Base-by-base conservation (phyloP, 2,113 vertebrate species). In the Ailurus styani region DNA sequence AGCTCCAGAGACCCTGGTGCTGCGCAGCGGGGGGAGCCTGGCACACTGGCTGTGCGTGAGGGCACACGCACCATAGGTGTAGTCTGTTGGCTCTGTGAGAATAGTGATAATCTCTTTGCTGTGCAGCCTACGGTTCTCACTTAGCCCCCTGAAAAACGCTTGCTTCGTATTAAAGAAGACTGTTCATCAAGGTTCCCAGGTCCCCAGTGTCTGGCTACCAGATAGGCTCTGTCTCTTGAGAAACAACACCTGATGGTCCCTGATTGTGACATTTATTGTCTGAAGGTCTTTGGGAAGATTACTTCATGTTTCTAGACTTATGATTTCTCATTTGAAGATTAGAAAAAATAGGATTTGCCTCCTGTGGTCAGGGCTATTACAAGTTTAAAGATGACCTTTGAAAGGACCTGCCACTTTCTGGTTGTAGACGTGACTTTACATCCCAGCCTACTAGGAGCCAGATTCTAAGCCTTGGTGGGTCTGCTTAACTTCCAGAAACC, bases 271-370 rank as follows among this genome's bases (percentile, higher is more conserved):
- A 8, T 72, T 94, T 84, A 45, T 81, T 47, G 37, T 23, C 21
- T 15, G 15, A 88, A 64, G 54, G 7, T 79, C 87, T 47, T 87
- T 62, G 70, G 52, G 83, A 23, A 95, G 68, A 78, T 84, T 45
- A 31, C 17, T 87, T 81, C 5, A 3, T 64, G 29, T 84, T 31
- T 64, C 45, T 34, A 40, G 68, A 78, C 52, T 37, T 85, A 64
- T 85, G 47, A 45, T 50, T 57, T 66, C 70, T 84, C 64, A 50
- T 34, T 45, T 50, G 15, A 50, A 88, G 45, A 42, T 4, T 72
- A 47, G 14, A 57, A 89, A 14, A 57, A 73, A 31, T 89, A 73
- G 13, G 7, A 18, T 29, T 20, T 79, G 25, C 37, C 66, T 75
- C 55, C 34, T 15, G 1, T 45, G 13, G 70, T 27, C 23, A 42